Percentiles rank a stretch among this genome's conserved stretches.
phyloP scores from a whole-genome alignment of 2,888 invertebrate species.

The Ophioninae sp. region DNA sequence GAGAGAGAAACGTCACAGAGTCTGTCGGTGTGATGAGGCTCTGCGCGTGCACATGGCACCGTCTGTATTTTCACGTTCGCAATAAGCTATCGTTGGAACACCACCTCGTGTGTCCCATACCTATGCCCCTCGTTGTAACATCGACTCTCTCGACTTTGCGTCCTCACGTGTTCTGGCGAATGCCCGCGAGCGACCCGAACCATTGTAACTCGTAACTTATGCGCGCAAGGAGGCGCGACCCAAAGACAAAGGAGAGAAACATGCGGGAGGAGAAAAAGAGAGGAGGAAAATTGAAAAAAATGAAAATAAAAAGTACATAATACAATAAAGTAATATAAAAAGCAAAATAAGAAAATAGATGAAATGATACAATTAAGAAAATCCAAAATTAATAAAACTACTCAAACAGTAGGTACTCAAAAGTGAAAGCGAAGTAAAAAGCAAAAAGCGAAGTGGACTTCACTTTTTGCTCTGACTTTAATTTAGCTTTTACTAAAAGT shows the following conservation, averaged over 20 bases:
- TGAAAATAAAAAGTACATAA: constrained; percentile 2
- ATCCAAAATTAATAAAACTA: too few relatives aligned
- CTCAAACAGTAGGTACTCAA: too few relatives aligned
- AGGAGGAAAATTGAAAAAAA: constrained; percentile 6
- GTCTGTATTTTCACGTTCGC: constrained; percentile 1
- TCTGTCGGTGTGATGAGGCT: constrained; percentile 13
- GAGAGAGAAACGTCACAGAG: neutral
- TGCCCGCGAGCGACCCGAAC: constrained; percentile 47
- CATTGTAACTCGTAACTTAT: constrained; percentile 61
- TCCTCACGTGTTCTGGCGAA: constrained; percentile 57
- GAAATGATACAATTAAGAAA: constrained; percentile 34
- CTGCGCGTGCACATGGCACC: constrained; percentile 16
- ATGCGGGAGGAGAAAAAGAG: constrained; percentile 45
- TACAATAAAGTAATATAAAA: constrained; percentile 23
- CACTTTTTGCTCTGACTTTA: too few relatives aligned
- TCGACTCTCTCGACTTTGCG: constrained; percentile 53
- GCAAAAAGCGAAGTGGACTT: too few relatives aligned
- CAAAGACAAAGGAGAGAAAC: constrained; percentile 56
- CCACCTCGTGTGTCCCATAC: constrained; percentile 32
- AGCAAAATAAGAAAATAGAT: constrained; percentile 24
- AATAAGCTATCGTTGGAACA: constrained; percentile 33
- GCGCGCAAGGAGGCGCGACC: constrained; percentile 39
- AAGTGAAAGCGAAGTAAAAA: too few relatives aligned
- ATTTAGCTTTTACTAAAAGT: too few relatives aligned
- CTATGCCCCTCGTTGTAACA: constrained; percentile 31